A percentile compares a stretch with the other conserved stretches of the same genome.
These are phyloP conservation scores for Cataglyphis cursor DNA, from an alignment of 2,888 invertebrate species.

Conservation along the genomic window DNA sequence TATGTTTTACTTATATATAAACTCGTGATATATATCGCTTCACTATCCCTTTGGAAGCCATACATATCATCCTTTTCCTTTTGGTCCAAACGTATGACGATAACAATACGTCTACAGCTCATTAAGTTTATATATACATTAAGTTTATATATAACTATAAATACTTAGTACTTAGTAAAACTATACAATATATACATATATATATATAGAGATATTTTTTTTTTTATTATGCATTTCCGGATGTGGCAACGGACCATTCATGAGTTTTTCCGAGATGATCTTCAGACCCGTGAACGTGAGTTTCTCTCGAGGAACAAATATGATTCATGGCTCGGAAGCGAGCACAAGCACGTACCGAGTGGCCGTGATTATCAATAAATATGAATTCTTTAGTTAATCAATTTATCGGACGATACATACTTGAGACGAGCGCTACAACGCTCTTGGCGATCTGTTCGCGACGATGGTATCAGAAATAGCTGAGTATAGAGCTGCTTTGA, in stretches of 20 bases:
- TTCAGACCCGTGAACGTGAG: constrained; percentile 4
- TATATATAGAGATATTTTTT: too few relatives aligned
- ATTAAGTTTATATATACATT: neutral
- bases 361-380: constrained; percentile 22
- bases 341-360: neutral
- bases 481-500: constrained; percentile 74
- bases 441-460: constrained; percentile 17
- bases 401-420: constrained; percentile 23
- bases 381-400: neutral
- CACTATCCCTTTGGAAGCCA: constrained; percentile 33
- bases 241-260: neutral
- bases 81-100: neutral
- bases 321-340: constrained; percentile 30
- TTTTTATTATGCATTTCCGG: neutral
- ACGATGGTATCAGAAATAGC: constrained; percentile 44
- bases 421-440: constrained; percentile 13
- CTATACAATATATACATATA: neutral
- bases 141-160: neutral
- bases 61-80: neutral
- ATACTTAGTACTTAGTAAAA: neutral
- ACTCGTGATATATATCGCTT: constrained; percentile 25
- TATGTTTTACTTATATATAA: constrained; percentile 85
- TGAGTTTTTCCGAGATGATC: constrained; percentile 9
- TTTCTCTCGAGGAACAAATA: constrained; percentile 20
- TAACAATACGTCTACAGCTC: neutral